These are phyloP conservation scores for Xenopus borealis DNA, from an alignment of 2,113 vertebrate species.

Conservation along the genomic window DNA sequence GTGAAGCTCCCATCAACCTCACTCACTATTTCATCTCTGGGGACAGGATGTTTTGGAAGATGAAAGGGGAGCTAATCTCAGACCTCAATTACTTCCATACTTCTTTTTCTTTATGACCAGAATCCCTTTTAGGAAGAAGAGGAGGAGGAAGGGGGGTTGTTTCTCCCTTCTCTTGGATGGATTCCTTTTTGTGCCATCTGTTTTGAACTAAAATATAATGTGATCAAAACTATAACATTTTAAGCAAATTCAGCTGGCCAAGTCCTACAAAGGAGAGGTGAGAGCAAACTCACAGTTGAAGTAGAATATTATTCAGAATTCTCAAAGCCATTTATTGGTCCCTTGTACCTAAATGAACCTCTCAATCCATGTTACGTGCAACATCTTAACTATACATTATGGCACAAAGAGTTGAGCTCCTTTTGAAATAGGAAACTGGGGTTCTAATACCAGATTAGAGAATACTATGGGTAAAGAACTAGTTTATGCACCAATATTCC, in stretches of 20 bases:
- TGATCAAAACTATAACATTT: constrained; percentile 47
- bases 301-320: constrained; percentile 21
- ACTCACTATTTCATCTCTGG: constrained; percentile 44
- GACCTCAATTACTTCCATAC: constrained; percentile 47
- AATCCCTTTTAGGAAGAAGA: constrained; percentile 41
- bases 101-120: constrained; percentile 44
- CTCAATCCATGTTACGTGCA: constrained; percentile 11
- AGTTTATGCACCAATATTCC: no score
- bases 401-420: not conserved
- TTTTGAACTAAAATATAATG: constrained; percentile 47
- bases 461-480: no score
- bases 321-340: constrained; percentile 30
- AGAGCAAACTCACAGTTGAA: constrained; percentile 29
- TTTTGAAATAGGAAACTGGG: constrained; percentile 12
- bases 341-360: constrained; percentile 20
- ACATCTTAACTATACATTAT: constrained; percentile 18
- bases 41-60: constrained; percentile 47
- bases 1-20: constrained; percentile 44
- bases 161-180: constrained; percentile 21
- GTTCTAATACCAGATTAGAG: no score
- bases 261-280: constrained; percentile 38
- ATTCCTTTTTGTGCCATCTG: constrained; percentile 42
- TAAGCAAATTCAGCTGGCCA: constrained; percentile 45
- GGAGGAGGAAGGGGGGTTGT: constrained; percentile 13
- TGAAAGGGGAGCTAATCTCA: constrained; percentile 44